These are phyloP conservation scores for Idaea aversata DNA, from an alignment of 2,888 invertebrate genomes.

Conservation along the genomic window DNA sequence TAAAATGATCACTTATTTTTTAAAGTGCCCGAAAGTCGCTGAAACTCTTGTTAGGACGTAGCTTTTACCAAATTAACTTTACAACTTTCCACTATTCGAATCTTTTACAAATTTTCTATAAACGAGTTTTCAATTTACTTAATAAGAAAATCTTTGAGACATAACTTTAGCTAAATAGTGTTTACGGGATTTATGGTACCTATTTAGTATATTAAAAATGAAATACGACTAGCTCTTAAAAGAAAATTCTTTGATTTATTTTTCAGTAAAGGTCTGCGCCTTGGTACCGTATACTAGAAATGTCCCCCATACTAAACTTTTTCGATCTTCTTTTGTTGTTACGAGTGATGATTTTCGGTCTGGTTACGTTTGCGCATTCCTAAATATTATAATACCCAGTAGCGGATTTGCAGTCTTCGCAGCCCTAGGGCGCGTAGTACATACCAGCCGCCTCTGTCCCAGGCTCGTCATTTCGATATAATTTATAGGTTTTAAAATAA, in stretches of 20 bases:
- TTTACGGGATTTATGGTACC: neutral
- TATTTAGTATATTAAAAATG: neutral
- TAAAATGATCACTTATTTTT: neutral
- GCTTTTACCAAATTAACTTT: neutral
- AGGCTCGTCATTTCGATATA: too few relatives aligned
- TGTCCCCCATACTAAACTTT: too few relatives aligned
- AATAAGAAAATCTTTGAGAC: neutral
- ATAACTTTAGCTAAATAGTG: neutral
- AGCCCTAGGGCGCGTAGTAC: too few relatives aligned
- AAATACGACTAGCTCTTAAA: neutral
- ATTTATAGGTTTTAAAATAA: too few relatives aligned
- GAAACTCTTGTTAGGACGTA: neutral
- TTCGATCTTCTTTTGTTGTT: too few relatives aligned
- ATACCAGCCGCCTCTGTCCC: too few relatives aligned
- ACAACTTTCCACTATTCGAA: neutral
- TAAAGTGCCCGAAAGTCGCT: neutral
- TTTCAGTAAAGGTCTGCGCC: neutral
- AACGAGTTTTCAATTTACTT: neutral
- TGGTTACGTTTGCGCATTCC: too few relatives aligned
- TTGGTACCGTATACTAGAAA: too few relatives aligned
- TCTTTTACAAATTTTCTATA: neutral
- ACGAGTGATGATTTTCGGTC: too few relatives aligned
- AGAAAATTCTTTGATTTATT: neutral
- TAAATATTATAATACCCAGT: too few relatives aligned
- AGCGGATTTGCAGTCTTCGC: too few relatives aligned